Percentiles rank a stretch among this genome's conserved stretches.
Conservation (phyloP, 2,888 invertebrate genomes). For the Leptinotarsa peninsularis region DNA sequence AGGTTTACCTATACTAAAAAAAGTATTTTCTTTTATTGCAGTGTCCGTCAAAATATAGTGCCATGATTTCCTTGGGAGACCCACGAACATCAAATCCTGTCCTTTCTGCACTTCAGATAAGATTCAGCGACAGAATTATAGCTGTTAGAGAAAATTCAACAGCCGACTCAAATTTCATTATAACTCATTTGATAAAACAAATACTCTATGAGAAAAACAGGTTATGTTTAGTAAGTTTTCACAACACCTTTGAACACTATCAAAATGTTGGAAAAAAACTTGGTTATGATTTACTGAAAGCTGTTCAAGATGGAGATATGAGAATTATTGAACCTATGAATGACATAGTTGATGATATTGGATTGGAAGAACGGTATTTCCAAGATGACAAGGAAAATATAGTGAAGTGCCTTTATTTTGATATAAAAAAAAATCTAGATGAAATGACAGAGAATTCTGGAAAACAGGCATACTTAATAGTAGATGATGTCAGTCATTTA, state of each 20-base stretch:
- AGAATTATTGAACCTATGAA: slow-evolving; percentile 70
- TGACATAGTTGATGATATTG: slow-evolving; percentile 65
- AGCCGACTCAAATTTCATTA: slow-evolving; percentile 79
- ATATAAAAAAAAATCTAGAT: slow-evolving; percentile 51
- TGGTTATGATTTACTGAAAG: slow-evolving; percentile 75
- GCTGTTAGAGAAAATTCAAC: slow-evolving; percentile 78
- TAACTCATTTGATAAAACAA: slow-evolving; percentile 77
- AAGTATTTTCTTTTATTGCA: background rate
- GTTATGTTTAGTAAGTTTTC: slow-evolving; percentile 75
- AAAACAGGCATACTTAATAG: slow-evolving; percentile 67
- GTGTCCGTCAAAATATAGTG: background rate
- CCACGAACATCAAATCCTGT: slow-evolving; percentile 52
- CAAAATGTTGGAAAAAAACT: slow-evolving; percentile 80
- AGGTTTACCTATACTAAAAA: background rate
- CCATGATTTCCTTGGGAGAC: slow-evolving; percentile 50
- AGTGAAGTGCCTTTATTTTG: slow-evolving; percentile 68
- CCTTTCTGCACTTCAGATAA: slow-evolving; percentile 71
- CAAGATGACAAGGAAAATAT: slow-evolving; percentile 58
- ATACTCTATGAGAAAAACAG: slow-evolving; percentile 73
- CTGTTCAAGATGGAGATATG: slow-evolving; percentile 67
- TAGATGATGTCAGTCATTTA: slow-evolving; percentile 81
- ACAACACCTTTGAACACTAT: slow-evolving; percentile 80
- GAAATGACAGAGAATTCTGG: slow-evolving; percentile 38
- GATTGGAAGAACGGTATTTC: slow-evolving; percentile 56
- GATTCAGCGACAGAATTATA: slow-evolving; percentile 72